Evolutionary conservation across 2,888 invertebrate genomes (phyloP), one percentile per base, ranked within the genome.

Genomic region (Trachelus tabidus): DNA sequence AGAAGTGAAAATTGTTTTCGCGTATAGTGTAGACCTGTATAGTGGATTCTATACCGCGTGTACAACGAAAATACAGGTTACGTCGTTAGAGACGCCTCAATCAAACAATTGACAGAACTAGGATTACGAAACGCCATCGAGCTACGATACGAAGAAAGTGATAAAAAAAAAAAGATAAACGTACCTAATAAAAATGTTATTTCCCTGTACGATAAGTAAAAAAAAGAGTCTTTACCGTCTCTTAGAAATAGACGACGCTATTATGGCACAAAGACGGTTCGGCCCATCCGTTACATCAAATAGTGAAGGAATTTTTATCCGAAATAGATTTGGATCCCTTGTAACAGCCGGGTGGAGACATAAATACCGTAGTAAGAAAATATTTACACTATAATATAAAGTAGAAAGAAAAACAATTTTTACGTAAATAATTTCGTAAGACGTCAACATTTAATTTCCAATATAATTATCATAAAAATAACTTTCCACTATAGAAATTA

Each of bases 1-100:
- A 71, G 34, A 11, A 68, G 71, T 71, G 71, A 34, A 71, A 71
- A 71, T 71, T 71, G 71, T 71, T 71, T 71, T 71, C 3, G 33
- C 33, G 71, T 71, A 71, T 31, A 33, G 71, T 6, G 23, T 56
- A 23, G 40, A 56, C 40, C 15, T 35, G 23, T 23, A 56, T 23
- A 56, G 23, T 56, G 23, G 6, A 56, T 56, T 56, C 9, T 23
- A 23, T 56, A 56, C 9, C 23, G 56, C 2, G 56, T 56, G 23
- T 56, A 15, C 6, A 11, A 15, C 56, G 23, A 56, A 56, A 56
- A 56, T 23, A 56, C 56, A 56, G 9, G 3, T 56, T 56, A 56
- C 56, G 23, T 56, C 56, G 9, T 9, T 56, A 23, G 56, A 56
- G 23, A 56, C 23, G 56, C 56, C 56, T 56, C 56, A 23, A 23